Evolutionary conservation across 1,140 invertebrate species (phyloP).

Genomic region (Drosophila arawakana): DNA sequence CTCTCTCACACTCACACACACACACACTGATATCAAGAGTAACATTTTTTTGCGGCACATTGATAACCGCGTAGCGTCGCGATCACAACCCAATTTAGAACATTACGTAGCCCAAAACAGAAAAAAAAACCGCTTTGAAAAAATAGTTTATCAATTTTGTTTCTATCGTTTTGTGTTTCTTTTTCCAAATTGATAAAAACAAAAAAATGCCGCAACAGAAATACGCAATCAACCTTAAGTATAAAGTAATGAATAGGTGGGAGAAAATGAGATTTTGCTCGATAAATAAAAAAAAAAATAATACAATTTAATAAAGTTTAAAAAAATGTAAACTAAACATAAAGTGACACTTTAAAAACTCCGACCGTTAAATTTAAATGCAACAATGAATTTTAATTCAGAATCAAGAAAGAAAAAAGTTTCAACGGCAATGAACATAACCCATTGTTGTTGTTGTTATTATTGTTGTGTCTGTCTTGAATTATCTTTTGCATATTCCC

Average conservation of each 20-base stretch:
- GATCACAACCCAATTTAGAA: slow-evolving; percentile 67
- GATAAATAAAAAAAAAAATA: slow-evolving; percentile 8
- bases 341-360: neutral
- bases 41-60: slow-evolving; percentile 14
- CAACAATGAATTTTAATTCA: slow-evolving; percentile 27
- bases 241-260: neutral
- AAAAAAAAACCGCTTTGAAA: slow-evolving; percentile 36
- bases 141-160: slow-evolving; percentile 43
- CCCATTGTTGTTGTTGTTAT: slow-evolving; percentile 13
- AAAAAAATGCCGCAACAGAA: slow-evolving; percentile 21
- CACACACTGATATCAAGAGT: neutral
- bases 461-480: slow-evolving; percentile 13
- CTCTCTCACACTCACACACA: neutral
- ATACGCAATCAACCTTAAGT: slow-evolving; percentile 17
- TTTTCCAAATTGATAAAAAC: slow-evolving; percentile 35
- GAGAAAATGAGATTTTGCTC: neutral
- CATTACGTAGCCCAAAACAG: slow-evolving; percentile 56
- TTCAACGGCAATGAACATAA: slow-evolving; percentile 6
- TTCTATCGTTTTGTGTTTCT: slow-evolving; percentile 11
- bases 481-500: slow-evolving; percentile 17
- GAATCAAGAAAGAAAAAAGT: neutral
- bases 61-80: slow-evolving; percentile 12
- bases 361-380: too few relatives aligned
- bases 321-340: neutral
- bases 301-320: neutral